phyloP scores from a whole-genome alignment of 2,113 vertebrate genomes.

The Corythoichthys haematopterus region DNA sequence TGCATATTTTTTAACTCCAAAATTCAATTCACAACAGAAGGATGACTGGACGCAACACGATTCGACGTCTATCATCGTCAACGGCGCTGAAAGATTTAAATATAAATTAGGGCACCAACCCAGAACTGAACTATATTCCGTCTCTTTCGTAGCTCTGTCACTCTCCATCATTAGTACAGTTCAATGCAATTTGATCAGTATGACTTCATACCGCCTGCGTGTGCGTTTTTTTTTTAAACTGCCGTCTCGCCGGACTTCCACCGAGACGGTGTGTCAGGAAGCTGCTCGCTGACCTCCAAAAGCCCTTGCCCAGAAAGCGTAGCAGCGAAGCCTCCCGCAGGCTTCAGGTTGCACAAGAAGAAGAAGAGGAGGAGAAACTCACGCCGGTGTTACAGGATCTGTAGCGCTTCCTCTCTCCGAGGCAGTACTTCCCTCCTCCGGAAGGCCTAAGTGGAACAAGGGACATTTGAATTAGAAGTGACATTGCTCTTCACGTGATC shows the following conservation, averaged over 20 bases:
- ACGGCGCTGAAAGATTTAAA: too few relatives aligned
- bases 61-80: too few relatives aligned
- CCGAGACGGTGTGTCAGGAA: slow-evolving; percentile 29
- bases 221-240: slow-evolving; percentile 7
- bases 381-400: slow-evolving; percentile 96
- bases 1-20: too few relatives aligned
- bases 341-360: slow-evolving; percentile 1
- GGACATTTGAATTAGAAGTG: slow-evolving; percentile 9
- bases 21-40: too few relatives aligned
- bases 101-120: not conserved
- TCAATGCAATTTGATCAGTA: not conserved
- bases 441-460: slow-evolving; percentile 82
- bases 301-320: slow-evolving; percentile 6
- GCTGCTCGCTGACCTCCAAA: slow-evolving; percentile 22
- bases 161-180: not conserved
- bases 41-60: too few relatives aligned
- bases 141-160: too few relatives aligned
- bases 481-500: slow-evolving; percentile 6
- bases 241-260: slow-evolving; percentile 15
- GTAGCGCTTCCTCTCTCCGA: slow-evolving; percentile 94
- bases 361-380: slow-evolving; percentile 68
- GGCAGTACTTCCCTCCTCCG: slow-evolving; percentile 96
- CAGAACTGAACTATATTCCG: not conserved
- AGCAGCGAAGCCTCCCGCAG: not conserved
- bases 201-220: slow-evolving; percentile 1